Percentiles rank a stretch among this genome's conserved stretches.
phyloP scores from a whole-genome alignment of 2,113 vertebrate species.

The Chauna torquata region DNA sequence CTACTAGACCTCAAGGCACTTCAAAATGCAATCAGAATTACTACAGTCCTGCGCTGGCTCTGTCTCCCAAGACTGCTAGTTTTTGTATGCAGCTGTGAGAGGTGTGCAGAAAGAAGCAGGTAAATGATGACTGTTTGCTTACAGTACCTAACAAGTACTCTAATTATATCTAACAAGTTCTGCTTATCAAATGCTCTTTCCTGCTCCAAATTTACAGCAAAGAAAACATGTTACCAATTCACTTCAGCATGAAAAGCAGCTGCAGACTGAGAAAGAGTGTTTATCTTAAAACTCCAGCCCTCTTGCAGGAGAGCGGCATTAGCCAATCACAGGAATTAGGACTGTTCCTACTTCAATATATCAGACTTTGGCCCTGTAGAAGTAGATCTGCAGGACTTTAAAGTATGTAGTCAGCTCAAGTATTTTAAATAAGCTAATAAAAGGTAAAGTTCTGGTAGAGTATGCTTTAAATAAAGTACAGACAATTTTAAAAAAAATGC shows the following conservation, averaged over 20 bases:
- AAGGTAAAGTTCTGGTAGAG: not conserved
- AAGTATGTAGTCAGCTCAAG: not conserved
- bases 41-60: not conserved
- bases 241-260: conserved; percentile 1
- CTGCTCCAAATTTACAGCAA: not conserved
- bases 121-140: not conserved
- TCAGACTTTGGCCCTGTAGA: not conserved
- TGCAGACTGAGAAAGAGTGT: not conserved
- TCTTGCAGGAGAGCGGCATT: not conserved
- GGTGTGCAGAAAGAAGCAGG: not conserved
- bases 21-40: not conserved
- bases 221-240: not conserved
- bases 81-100: not conserved
- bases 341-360: not conserved
- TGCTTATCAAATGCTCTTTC: conserved; percentile 18
- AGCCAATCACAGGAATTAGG: not conserved
- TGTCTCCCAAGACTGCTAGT: not conserved
- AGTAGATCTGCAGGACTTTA: not conserved
- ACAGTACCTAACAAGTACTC: not conserved
- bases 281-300: conserved; percentile 41
- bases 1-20: not conserved
- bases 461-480: not conserved
- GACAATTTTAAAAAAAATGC: not conserved
- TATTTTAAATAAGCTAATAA: not conserved
- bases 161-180: not conserved